phyloP scores from a whole-genome alignment of 2,888 invertebrate genomes.

The Argynnis bischoffii region DNA sequence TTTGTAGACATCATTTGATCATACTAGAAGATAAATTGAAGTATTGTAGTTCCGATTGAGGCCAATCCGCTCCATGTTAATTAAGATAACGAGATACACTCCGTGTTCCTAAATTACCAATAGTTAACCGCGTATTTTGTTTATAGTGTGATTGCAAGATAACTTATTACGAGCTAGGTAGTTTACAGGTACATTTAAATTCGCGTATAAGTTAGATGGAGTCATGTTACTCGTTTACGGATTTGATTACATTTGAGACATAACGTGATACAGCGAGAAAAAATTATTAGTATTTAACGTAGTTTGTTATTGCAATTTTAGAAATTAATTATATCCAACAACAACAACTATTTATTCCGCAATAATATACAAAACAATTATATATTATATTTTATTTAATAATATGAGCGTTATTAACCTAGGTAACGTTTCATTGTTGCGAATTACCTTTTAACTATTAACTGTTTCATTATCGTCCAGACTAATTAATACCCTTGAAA shows the following conservation, averaged over 20 bases:
- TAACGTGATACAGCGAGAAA: slow-evolving; percentile 20
- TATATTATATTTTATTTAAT: too few species aligned
- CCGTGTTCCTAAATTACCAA: slow-evolving; percentile 40
- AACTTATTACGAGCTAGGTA: slow-evolving; percentile 34
- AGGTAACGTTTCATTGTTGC: too few species aligned
- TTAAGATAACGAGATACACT: slow-evolving; percentile 65
- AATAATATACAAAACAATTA: neutral
- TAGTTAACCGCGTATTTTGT: slow-evolving; percentile 39
- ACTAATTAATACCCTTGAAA: too few species aligned
- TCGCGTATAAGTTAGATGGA: slow-evolving; percentile 35
- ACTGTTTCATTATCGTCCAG: too few species aligned
- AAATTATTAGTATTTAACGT: slow-evolving; percentile 13
- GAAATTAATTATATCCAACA: neutral
- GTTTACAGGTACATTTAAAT: slow-evolving; percentile 37
- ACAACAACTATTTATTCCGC: too few species aligned
- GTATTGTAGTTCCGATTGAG: slow-evolving; percentile 63
- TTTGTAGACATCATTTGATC: slow-evolving; percentile 67
- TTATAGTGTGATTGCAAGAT: slow-evolving; percentile 40
- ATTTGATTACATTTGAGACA: slow-evolving; percentile 29
- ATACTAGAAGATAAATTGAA: slow-evolving; percentile 58
- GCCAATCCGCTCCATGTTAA: slow-evolving; percentile 64
- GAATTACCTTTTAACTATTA: too few species aligned
- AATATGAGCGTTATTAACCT: too few species aligned
- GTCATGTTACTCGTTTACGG: slow-evolving; percentile 35
- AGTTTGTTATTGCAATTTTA: slow-evolving; percentile 1